Conservation (phyloP, 2,113 vertebrate genomes). For the Elgaria multicarinata region DNA sequence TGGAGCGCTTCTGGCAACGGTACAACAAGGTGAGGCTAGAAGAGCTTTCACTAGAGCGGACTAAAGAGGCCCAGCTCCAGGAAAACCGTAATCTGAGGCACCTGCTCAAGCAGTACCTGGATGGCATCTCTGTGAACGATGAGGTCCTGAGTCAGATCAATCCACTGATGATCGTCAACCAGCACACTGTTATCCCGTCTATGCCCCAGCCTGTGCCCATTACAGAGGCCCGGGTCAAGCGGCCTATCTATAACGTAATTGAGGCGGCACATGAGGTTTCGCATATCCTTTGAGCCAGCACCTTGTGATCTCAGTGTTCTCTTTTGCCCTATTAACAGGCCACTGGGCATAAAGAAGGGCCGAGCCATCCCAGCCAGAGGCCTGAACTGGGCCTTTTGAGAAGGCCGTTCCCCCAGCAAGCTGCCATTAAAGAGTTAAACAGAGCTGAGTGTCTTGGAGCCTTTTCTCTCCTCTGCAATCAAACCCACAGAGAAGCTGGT, state of each 20-base stretch:
- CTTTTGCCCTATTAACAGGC: neutral
- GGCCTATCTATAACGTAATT: constrained; percentile 38
- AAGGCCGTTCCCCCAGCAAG: neutral
- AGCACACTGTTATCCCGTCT: constrained; percentile 46
- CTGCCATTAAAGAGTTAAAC: constrained; percentile 37
- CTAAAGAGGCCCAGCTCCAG: constrained; percentile 54
- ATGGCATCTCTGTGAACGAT: constrained; percentile 71
- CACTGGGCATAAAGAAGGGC: no score
- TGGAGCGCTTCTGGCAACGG: constrained; percentile 85
- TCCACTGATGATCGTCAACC: constrained; percentile 64
- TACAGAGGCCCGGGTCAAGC: neutral
- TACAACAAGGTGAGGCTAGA: constrained; percentile 87
- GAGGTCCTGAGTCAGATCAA: constrained; percentile 72
- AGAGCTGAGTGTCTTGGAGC: neutral
- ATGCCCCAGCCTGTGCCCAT: neutral
- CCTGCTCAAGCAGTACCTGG: constrained; percentile 81
- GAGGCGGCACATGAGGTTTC: constrained; percentile 68
- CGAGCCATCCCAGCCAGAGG: neutral
- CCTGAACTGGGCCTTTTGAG: accelerated
- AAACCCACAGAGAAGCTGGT: neutral
- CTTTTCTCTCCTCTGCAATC: neutral
- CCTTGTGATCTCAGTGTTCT: no score
- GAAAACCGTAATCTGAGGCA: constrained; percentile 76
- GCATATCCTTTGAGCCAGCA: constrained; percentile 42
- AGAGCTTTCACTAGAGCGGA: constrained; percentile 72